Percentiles rank a stretch among this genome's conserved stretches.
Conservation (phyloP, 2,888 invertebrate species). For the Mimumesa dahlbomi region DNA sequence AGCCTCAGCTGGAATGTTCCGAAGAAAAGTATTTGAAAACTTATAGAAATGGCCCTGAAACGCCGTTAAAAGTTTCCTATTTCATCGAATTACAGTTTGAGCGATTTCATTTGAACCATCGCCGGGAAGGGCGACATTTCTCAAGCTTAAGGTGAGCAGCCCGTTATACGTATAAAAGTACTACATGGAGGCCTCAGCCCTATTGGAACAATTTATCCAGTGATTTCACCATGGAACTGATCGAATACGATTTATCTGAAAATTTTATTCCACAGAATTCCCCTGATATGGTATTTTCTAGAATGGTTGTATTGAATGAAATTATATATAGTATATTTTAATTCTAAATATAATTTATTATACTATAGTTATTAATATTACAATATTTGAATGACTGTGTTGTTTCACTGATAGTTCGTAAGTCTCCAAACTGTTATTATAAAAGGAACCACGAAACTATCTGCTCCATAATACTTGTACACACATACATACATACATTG, state of each 20-base stretch:
- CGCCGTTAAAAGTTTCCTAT: constrained; percentile 59
- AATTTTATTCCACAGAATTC: constrained; percentile 40
- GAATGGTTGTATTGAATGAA: constrained; percentile 8
- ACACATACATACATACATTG: too few species aligned
- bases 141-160: constrained; percentile 46
- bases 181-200: constrained; percentile 22
- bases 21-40: not conserved
- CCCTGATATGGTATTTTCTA: not conserved
- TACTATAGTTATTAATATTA: too few species aligned
- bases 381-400: too few species aligned
- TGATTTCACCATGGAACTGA: constrained; percentile 36
- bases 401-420: too few species aligned
- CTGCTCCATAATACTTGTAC: too few species aligned
- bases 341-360: too few species aligned
- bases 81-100: constrained; percentile 56
- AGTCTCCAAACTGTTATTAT: too few species aligned
- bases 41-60: constrained; percentile 4
- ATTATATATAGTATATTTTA: too few species aligned
- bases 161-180: constrained; percentile 29
- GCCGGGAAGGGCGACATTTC: constrained; percentile 46
- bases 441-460: too few species aligned
- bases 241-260: constrained; percentile 51
- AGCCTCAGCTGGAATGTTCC: not conserved
- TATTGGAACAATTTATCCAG: constrained; percentile 37
- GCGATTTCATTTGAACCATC: constrained; percentile 42